Evolutionary conservation across 1,140 invertebrate genomes (phyloP), one percentile per base, ranked within the genome.

Genomic region (Xylocopa sonorina): DNA sequence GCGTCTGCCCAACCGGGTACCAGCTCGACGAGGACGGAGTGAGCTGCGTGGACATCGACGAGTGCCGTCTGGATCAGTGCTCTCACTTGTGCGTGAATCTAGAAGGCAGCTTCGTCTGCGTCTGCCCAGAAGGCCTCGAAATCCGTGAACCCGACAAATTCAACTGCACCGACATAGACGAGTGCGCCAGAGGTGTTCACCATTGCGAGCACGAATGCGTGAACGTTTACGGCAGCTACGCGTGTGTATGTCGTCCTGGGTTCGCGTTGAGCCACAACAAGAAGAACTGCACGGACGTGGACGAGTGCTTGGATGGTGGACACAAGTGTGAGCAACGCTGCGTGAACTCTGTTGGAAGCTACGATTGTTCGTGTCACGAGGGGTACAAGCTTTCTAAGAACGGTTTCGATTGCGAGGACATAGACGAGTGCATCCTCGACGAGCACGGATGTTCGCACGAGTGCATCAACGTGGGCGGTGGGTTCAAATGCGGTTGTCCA

Each of bases 51-150:
- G 95, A 96, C 86, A 95, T 96, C 76, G 94, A 96, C 87, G 96
- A 96, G 85, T 96, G 96, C 82, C 87, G 93, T 89, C 21, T 66
- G 3, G 67, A 73, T 6, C 41, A 55, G 7, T 89, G 88, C 14
- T 84, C 87, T 1, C 92, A 94, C 64, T 87, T 91, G 24, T 96
- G 95, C 92, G 91, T 95, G 24, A 98, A 98, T 90, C 92, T 95
- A 43, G 94, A 95, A 14, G 97, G 97, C 57, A 93, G 94, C 24
- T 96, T 95, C 87, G 92, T 95, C 82, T 97, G 97, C 90, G 88
- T 92, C 78, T 97, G 97, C 88, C 94, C 95, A 5, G 87, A 89
- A 10, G 95, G 95, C 18, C 93, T 93, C 74, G 60, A 77, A 21
- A 77, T 90, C 2, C 2, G 5, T 6, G 93, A 94, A 78, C 91